These are phyloP conservation scores for Oxytorus armatus DNA, from an alignment of 2,888 invertebrate species.

Conservation along the genomic window DNA sequence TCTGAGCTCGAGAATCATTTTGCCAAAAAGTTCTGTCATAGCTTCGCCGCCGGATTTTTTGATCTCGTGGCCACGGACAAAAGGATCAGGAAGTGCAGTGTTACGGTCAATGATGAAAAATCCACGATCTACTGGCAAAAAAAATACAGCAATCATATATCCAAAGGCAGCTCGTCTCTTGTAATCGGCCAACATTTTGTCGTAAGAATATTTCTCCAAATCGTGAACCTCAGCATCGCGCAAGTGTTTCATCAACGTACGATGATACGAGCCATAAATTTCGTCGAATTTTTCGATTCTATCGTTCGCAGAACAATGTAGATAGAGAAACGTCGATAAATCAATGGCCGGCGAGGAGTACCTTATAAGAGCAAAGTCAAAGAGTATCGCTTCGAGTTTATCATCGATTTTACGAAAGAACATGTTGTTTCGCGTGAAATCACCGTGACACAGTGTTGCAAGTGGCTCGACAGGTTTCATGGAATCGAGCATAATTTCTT, in stretches of 20 bases:
- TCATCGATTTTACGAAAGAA: conserved; percentile 71
- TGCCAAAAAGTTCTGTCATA: conserved; percentile 73
- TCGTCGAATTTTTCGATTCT: conserved; percentile 64
- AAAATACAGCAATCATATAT: conserved; percentile 73
- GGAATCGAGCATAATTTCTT: conserved; percentile 66
- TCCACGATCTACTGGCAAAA: conserved; percentile 66
- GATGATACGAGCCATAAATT: conserved; percentile 75
- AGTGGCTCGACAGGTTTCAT: conserved; percentile 74
- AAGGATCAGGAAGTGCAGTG: rapidly evolving
- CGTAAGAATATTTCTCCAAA: conserved; percentile 73
- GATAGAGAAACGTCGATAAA: conserved; percentile 76
- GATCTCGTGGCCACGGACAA: rapidly evolving
- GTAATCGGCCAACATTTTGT: conserved; percentile 75
- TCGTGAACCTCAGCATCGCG: conserved; percentile 69
- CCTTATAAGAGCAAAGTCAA: conserved; percentile 77
- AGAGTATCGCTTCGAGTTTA: conserved; percentile 66
- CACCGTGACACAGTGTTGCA: conserved; percentile 79
- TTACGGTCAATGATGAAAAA: not conserved
- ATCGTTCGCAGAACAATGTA: conserved; percentile 63
- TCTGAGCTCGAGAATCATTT: conserved; percentile 76
- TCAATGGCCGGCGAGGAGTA: conserved; percentile 79
- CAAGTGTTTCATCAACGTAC: conserved; percentile 71
- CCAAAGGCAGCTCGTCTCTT: conserved; percentile 74
- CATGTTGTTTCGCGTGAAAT: conserved; percentile 78
- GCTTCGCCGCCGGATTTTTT: conserved; percentile 72